Base-by-base conservation (phyloP, 2,113 vertebrate genomes). In the Salvelinus sp. region DNA sequence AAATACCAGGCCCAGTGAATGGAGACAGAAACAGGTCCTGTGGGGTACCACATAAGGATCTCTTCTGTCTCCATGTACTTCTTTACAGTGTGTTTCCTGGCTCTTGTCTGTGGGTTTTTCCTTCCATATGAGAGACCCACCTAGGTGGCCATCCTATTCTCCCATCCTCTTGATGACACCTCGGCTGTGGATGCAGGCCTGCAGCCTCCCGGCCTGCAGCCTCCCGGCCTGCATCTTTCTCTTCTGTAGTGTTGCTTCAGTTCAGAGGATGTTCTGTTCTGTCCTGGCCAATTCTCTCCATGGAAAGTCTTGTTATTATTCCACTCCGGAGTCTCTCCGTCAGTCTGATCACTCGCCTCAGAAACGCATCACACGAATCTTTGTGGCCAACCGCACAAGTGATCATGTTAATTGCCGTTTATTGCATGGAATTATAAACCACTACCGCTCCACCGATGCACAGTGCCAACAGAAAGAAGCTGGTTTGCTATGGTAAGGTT, bases 241-340 rank as follows among this genome's bases (percentile, higher is more conserved):
- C 76, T 76, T 79, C 81, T 82, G 77, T 47, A 81, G 78, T 77
- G 60, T 70, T 69, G 70, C 44, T 28, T 73, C 67, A 76, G 73
- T 28, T 74, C 67, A 76, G 74, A 76, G 76, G 77, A 88, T 80
- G 83, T 82, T 71, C 66, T 82, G 72, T 79, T 70, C 84, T 79
- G 83, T 81, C 65, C 66, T 81, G 74, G 80, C 69, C 85, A 80
- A 66, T 48, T 85, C 79, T 69, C 85, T 89, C 89, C 90, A 92
- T 92, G 93, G 93, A 94, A 94, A 92, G 74, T 89, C 80, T 93
- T 91, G 86, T 77, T 91, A 87, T 77, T 80, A 80, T 89, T 83
- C 72, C 75, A 75, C 84, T 78, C 66, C 16, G 12, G 74, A 67
- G 69, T 81, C 81, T 81, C 75, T 70, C 73, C 77, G 69, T 87